A percentile compares a stretch with the other conserved stretches of the same genome.
Conservation (phyloP, 2,113 vertebrate species). For the Pedetes capensis region DNA sequence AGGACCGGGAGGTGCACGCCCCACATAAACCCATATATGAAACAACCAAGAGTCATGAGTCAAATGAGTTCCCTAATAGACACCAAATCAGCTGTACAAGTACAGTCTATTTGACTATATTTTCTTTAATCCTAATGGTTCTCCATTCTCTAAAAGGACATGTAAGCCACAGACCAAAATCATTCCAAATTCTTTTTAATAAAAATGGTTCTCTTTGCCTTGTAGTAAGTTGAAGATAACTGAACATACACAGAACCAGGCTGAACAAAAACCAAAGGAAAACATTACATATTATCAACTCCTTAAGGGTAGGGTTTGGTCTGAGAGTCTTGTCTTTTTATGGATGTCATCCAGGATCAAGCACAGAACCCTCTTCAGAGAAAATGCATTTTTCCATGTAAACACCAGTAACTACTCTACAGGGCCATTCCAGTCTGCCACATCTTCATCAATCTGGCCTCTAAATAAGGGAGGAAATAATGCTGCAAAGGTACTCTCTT, state of each 20-base stretch:
- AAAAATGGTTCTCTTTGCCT: slow-evolving; percentile 32
- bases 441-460: not conserved
- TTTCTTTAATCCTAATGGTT: not conserved
- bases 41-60: not conserved
- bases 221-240: slow-evolving; percentile 33
- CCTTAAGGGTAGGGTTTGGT: not conserved
- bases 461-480: not conserved
- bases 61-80: slow-evolving; percentile 10
- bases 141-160: slow-evolving; percentile 38
- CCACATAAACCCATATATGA: not conserved
- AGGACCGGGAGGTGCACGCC: too few species aligned
- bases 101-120: not conserved
- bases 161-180: not conserved
- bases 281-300: not conserved
- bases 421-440: not conserved
- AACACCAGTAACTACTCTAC: not conserved
- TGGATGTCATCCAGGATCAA: not conserved
- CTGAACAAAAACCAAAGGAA: slow-evolving; percentile 4
- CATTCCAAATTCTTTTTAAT: slow-evolving; percentile 10
- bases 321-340: not conserved
- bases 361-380: not conserved
- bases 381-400: not conserved
- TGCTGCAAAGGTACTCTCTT: not conserved
- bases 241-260: not conserved
- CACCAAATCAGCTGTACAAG: too few species aligned